phyloP scores from a whole-genome alignment of 1,140 invertebrate species.

The Pseudomyrmex flavicornis region DNA sequence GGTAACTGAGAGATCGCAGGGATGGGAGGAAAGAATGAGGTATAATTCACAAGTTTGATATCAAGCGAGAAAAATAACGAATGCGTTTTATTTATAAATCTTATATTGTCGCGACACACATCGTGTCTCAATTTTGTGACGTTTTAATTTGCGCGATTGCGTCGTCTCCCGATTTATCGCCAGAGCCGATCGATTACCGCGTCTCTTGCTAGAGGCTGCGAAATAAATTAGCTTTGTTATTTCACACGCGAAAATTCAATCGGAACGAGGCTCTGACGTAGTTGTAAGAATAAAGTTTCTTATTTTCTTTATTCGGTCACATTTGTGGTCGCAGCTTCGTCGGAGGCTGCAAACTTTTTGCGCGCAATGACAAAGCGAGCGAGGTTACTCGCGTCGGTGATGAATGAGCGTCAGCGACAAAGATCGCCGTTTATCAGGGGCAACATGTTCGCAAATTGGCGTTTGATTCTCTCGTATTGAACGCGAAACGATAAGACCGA shows the following conservation, averaged over 20 bases:
- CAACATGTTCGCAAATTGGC: constrained; percentile 20
- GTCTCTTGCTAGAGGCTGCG: too few relatives aligned
- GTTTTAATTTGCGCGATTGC: neutral
- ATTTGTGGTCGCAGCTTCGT: neutral
- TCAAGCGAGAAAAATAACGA: neutral
- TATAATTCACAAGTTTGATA: neutral
- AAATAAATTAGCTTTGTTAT: too few relatives aligned
- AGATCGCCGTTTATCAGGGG: neutral
- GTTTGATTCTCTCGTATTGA: constrained; percentile 1
- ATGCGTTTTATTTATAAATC: neutral
- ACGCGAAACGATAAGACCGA: neutral
- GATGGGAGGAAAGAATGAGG: neutral
- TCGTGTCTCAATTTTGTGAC: neutral
- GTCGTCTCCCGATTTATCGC: neutral
- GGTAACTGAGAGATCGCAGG: neutral
- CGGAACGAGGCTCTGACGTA: too few relatives aligned
- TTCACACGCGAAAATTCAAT: too few relatives aligned
- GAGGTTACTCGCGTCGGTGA: too few relatives aligned
- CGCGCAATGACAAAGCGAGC: neutral
- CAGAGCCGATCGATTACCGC: neutral
- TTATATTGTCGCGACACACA: neutral
- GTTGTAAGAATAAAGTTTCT: too few relatives aligned
- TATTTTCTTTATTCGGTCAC: too few relatives aligned
- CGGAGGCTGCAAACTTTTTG: neutral
- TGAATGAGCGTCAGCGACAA: too few relatives aligned